Evolutionary conservation across 2,113 vertebrate genomes (phyloP).

Genomic region (Leptodactylus fuscus): DNA sequence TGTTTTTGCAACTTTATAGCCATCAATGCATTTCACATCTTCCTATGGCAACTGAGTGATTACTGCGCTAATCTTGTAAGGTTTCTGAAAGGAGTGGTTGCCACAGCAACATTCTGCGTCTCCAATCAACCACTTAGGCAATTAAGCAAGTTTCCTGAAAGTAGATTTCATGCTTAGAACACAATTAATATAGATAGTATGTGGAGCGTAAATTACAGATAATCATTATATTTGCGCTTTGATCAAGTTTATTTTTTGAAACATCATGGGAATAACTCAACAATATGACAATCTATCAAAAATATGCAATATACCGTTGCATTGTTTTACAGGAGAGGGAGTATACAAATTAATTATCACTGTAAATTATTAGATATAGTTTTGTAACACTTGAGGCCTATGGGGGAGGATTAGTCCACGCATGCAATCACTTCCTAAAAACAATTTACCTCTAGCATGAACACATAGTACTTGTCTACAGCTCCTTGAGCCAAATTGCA

Average conservation of each 20-base stretch:
- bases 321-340: no score
- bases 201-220: conserved; percentile 28
- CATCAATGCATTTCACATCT: not conserved
- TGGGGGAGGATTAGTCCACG: no score
- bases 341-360: no score
- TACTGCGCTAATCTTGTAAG: conserved; percentile 13
- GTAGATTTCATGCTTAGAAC: conserved; percentile 24
- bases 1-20: not conserved
- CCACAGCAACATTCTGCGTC: conserved; percentile 38
- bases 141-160: conserved; percentile 38
- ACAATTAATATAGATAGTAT: conserved; percentile 47
- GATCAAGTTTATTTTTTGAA: not conserved
- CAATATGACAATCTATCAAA: not conserved
- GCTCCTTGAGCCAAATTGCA: no score
- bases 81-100: conserved; percentile 32
- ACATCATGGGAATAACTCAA: conserved; percentile 1
- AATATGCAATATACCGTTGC: not conserved
- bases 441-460: no score
- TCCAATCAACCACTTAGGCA: conserved; percentile 43
- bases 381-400: no score
- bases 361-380: no score
- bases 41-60: conserved; percentile 14
- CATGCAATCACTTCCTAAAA: no score
- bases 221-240: conserved; percentile 31
- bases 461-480: no score